Conservation (phyloP, 1,140 invertebrate genomes). For the Bombus turneri region DNA sequence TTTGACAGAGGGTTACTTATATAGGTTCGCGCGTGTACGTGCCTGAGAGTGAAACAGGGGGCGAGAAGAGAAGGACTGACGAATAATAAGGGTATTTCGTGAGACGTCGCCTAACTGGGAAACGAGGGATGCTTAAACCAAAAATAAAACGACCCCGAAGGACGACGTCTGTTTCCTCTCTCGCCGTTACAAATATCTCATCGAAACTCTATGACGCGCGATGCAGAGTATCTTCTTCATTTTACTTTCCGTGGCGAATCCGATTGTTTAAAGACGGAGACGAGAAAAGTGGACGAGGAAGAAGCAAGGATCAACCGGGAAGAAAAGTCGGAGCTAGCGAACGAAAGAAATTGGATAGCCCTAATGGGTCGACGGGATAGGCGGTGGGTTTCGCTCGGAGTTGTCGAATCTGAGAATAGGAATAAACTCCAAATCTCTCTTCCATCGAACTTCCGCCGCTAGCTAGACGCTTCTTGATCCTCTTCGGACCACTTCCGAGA, state of each 20-base stretch:
- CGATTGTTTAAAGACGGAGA: constrained; percentile 62
- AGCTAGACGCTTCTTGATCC: constrained; percentile 43
- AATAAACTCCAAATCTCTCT: constrained; percentile 66
- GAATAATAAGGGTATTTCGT: constrained; percentile 11
- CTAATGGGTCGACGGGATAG: constrained; percentile 68
- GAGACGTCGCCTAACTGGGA: background rate
- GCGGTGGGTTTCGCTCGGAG: constrained; percentile 48
- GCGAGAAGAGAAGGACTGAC: background rate
- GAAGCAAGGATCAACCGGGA: background rate
- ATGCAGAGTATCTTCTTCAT: background rate
- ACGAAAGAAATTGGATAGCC: constrained; percentile 71
- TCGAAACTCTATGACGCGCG: no score
- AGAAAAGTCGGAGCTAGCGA: constrained; percentile 5
- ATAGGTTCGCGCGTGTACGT: constrained; percentile 1
- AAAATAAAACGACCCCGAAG: constrained; percentile 6
- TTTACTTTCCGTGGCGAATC: constrained; percentile 2
- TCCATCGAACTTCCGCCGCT: constrained; percentile 38
- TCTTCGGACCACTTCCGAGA: constrained; percentile 44
- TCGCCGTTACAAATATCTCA: background rate
- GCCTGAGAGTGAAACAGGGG: background rate
- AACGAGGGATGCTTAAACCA: background rate
- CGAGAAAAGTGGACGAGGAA: background rate
- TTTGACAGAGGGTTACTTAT: background rate
- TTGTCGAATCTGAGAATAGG: constrained; percentile 56
- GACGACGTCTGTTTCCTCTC: background rate